Evolutionary conservation across 2,888 invertebrate species (phyloP).

Genomic region (Acanthacorydalis orientalis): DNA sequence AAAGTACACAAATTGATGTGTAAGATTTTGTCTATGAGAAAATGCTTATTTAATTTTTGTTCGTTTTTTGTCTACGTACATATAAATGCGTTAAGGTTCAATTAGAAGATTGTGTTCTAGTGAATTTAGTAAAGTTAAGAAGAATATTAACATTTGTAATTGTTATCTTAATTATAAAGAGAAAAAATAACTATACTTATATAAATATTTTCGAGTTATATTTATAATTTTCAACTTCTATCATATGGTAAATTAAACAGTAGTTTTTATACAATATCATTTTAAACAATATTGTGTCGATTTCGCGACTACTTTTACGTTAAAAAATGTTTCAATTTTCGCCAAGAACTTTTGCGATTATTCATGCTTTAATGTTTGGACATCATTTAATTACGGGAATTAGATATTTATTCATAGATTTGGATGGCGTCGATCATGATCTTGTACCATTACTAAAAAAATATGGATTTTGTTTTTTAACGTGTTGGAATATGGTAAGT

Average conservation of each 20-base stretch:
- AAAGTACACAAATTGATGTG: neutral
- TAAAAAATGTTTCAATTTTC: neutral
- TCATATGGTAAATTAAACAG: too few species aligned
- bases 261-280: too few species aligned
- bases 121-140: too few species aligned
- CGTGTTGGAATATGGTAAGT: slow-evolving; percentile 2
- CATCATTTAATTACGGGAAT: neutral
- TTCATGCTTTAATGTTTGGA: neutral
- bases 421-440: neutral
- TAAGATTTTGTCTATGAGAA: neutral
- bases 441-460: neutral
- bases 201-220: too few species aligned
- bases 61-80: too few species aligned
- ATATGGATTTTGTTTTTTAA: neutral
- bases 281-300: too few species aligned
- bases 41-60: neutral
- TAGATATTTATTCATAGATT: neutral
- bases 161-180: neutral
- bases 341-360: too few species aligned
- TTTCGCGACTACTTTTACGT: neutral
- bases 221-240: too few species aligned
- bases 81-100: too few species aligned
- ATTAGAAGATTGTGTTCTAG: too few species aligned
- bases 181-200: too few species aligned
- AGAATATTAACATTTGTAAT: neutral